Evolutionary conservation across 2,888 invertebrate species (phyloP), one percentile per base, ranked within the genome.

Genomic region (Rugalucina vietnamica): DNA sequence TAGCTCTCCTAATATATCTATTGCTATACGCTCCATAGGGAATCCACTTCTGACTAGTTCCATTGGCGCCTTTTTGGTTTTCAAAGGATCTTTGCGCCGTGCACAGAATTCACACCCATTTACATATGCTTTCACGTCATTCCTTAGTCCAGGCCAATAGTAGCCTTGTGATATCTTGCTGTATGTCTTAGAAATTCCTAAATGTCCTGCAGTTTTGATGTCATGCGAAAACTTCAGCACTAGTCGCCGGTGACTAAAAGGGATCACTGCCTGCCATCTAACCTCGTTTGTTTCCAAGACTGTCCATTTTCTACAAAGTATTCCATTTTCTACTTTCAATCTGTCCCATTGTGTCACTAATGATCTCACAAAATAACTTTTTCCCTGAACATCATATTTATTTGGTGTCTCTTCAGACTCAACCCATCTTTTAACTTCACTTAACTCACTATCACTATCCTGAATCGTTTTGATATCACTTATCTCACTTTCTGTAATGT

Each of bases 21-120:
- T 78, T 29, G 82, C 78, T 29, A 78, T 75, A 37, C 82, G 49
- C 39, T 82, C 78, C 74, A 78, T 78, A 0, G 82, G 82, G 32
- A 54, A 73, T 12, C 75, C 27, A 54, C 32, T 39, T 50, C 36
- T 34, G 29, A 43, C 65, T 2, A 75, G 34, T 36, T 73, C 24
- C 82, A 82, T 82, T 21, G 77, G 82, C n/a, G 77, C 74, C 50
- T n/a, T 73, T 27, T 36, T 36, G 27, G 29, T 21, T 39, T 72
- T 70, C 18, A 39, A n/a, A n/a, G n/a, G n/a, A 18, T 50, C 34
- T 39, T 79, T 54, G 2, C 72, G 34, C n/a, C 36, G 21, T 3
- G 57, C 29, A 72, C 79, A 79, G 1, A 50, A 12, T 3, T 71
- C 43, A 37, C 79, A 79, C 4, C 79, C 71, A 27, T n/a, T 29